These are phyloP conservation scores for Leptocoma aspasia DNA, from an alignment of 2,113 vertebrate genomes.

Conservation along the genomic window DNA sequence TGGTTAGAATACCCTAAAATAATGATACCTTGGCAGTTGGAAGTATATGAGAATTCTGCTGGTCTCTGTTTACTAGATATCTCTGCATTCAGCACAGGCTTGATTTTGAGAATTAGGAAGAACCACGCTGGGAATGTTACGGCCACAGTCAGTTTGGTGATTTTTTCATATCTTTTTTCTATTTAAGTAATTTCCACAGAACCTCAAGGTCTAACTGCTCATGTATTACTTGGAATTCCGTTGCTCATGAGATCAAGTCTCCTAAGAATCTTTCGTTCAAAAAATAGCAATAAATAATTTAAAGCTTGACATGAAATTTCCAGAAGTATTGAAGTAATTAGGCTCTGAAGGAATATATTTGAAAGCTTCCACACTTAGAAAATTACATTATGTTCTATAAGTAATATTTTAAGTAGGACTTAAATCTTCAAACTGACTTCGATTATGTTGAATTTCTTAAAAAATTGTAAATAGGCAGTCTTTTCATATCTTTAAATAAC, in stretches of 20 bases:
- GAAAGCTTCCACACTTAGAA: background rate
- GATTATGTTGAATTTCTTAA: background rate
- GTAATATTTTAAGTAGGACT: background rate
- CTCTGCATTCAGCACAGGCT: background rate
- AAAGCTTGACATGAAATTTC: background rate
- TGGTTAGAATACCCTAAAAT: background rate
- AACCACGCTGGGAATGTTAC: background rate
- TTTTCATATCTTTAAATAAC: background rate
- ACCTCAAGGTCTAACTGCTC: background rate
- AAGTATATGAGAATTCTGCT: background rate
- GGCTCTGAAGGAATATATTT: background rate
- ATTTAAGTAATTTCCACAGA: background rate
- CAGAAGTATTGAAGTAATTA: background rate
- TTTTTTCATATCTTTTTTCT: background rate
- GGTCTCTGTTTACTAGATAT: background rate
- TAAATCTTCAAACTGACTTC: background rate
- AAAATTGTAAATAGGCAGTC: background rate
- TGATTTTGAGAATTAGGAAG: background rate
- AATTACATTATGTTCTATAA: background rate
- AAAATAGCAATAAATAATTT: constrained; percentile 4
- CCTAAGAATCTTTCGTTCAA: background rate
- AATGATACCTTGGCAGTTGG: background rate
- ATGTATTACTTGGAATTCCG: background rate
- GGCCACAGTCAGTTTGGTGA: background rate
- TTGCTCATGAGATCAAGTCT: background rate